Percentiles rank a stretch among this genome's conserved stretches.
These are phyloP conservation scores for Mystacornis crossleyi DNA, from an alignment of 2,113 vertebrate genomes.

Conservation along the genomic window DNA sequence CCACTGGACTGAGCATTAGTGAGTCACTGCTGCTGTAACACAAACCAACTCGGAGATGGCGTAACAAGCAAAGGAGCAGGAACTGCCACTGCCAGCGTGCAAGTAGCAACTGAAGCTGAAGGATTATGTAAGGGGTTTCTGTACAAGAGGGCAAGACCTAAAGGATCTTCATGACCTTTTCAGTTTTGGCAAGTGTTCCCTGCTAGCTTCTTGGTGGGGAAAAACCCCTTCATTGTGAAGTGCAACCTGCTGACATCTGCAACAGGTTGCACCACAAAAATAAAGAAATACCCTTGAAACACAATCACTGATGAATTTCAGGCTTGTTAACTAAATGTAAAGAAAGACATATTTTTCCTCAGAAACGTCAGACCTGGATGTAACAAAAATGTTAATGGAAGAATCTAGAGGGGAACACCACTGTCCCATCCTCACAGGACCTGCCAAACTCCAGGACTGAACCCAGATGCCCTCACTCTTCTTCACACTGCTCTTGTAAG, in stretches of 20 bases:
- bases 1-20: conserved; percentile 34
- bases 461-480: too few relatives aligned
- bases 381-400: background rate
- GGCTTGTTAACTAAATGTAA: background rate
- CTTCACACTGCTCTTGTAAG: background rate
- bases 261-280: background rate
- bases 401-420: background rate
- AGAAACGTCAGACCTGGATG: background rate
- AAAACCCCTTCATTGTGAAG: background rate
- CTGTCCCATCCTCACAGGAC: background rate
- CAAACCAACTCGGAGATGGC: background rate
- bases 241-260: background rate
- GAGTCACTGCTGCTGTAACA: conserved; percentile 50
- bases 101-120: background rate
- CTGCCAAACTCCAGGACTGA: background rate
- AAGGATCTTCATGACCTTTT: background rate
- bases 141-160: background rate
- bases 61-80: background rate
- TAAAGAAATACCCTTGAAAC: background rate
- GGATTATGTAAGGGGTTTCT: background rate
- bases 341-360: background rate
- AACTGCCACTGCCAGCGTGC: fast-evolving
- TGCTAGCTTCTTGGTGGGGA: background rate
- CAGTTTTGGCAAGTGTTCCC: background rate
- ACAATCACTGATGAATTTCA: background rate